phyloP scores from a whole-genome alignment of 2,888 invertebrate species.

The Spicauda simplicius region DNA sequence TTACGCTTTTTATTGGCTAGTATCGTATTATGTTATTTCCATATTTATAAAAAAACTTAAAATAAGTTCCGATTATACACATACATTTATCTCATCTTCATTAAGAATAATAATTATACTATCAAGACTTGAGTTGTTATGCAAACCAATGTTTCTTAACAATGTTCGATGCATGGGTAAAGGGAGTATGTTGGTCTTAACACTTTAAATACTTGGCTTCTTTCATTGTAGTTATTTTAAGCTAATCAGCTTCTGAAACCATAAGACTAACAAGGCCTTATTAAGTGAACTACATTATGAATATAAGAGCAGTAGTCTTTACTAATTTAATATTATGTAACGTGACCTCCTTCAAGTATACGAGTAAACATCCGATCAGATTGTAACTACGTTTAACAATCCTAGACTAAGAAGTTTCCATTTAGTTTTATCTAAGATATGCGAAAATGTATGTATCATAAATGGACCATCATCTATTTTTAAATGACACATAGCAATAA shows the following conservation, averaged over 20 bases:
- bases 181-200: conserved; percentile 33
- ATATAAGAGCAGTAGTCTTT: conserved; percentile 26
- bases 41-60: too few relatives aligned
- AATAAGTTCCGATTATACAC: too few relatives aligned
- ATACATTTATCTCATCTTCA: too few relatives aligned
- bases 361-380: conserved; percentile 11
- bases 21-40: too few relatives aligned
- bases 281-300: conserved; percentile 36
- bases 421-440: neutral
- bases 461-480: too few relatives aligned
- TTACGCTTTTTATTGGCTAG: too few relatives aligned
- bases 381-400: neutral
- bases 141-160: too few relatives aligned
- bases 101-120: too few relatives aligned
- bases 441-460: neutral
- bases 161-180: conserved; percentile 4
- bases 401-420: neutral
- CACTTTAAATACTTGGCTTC: conserved; percentile 35
- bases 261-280: conserved; percentile 37
- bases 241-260: conserved; percentile 38
- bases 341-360: conserved; percentile 12
- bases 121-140: too few relatives aligned
- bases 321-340: conserved; percentile 32
- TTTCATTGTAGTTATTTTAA: conserved; percentile 33
- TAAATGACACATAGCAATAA: too few relatives aligned